phyloP scores from a whole-genome alignment of 2,888 invertebrate genomes.

The Eubasilissa splendida region DNA sequence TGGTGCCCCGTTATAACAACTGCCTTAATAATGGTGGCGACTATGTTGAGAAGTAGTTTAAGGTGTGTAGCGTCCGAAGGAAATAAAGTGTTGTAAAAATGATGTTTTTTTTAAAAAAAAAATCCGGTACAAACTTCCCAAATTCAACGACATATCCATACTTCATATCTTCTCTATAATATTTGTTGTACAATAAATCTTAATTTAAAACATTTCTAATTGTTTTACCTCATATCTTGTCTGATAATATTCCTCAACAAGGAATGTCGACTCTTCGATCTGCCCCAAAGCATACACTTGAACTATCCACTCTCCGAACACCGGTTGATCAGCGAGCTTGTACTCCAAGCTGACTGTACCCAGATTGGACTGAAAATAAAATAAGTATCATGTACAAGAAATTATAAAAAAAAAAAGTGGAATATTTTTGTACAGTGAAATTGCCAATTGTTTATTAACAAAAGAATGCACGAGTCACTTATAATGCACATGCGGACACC shows the following conservation, averaged over 20 bases:
- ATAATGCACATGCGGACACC: too few species aligned
- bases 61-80: too few species aligned
- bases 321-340: slow-evolving; percentile 91
- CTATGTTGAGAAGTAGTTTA: too few species aligned
- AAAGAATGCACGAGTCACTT: too few species aligned
- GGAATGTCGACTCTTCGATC: slow-evolving; percentile 87
- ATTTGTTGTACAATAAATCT: too few species aligned
- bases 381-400: not conserved
- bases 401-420: not conserved
- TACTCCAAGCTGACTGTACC: slow-evolving; percentile 95
- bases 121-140: not conserved
- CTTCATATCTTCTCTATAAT: too few species aligned
- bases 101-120: slow-evolving; percentile 62
- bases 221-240: slow-evolving; percentile 86
- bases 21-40: too few species aligned
- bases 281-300: slow-evolving; percentile 91
- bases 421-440: not conserved
- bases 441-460: too few species aligned
- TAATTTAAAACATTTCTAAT: too few species aligned
- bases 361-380: slow-evolving; percentile 79
- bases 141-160: too few species aligned
- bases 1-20: too few species aligned
- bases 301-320: slow-evolving; percentile 94
- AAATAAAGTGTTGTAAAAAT: too few species aligned
- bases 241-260: slow-evolving; percentile 96